A percentile compares a stretch with the other conserved stretches of the same genome.
phyloP scores from a whole-genome alignment of 2,888 invertebrate species.

The Mythimna vitellina region DNA sequence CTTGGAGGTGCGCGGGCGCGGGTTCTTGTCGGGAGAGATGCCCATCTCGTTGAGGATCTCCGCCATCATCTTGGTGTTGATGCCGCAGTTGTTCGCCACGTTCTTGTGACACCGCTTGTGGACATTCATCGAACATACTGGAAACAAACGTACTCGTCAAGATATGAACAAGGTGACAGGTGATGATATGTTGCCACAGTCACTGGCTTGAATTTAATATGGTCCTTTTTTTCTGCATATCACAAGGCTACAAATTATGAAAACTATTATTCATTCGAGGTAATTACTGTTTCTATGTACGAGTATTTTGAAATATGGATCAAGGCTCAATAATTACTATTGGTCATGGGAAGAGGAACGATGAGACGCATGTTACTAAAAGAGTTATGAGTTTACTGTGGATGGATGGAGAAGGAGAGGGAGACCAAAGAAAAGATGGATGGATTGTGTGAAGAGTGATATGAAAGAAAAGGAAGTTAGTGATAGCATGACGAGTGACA shows the following conservation, averaged over 20 bases:
- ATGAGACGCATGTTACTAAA: too few species aligned
- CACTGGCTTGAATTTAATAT: background rate
- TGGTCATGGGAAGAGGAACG: too few species aligned
- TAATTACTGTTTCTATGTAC: background rate
- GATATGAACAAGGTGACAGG: background rate
- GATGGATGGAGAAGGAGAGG: too few species aligned
- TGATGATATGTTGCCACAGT: background rate
- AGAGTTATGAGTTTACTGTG: too few species aligned
- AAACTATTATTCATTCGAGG: background rate
- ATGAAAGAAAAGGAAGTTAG: too few species aligned
- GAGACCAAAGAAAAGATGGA: too few species aligned
- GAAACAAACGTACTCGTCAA: constrained; percentile 30
- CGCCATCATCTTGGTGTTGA: constrained; percentile 99
- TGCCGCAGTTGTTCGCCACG: constrained; percentile 99
- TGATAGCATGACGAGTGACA: too few species aligned
- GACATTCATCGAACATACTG: constrained; percentile 98
- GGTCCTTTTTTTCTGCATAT: background rate
- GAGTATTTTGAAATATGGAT: background rate
- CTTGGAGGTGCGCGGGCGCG: constrained; percentile 91
- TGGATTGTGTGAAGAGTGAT: too few species aligned
- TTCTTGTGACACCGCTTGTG: constrained; percentile 99
- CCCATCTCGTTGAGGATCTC: constrained; percentile 97
- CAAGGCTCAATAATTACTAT: background rate
- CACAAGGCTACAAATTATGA: background rate
- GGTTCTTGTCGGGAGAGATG: constrained; percentile 96